Percentiles rank a stretch among this genome's conserved stretches.
These are phyloP conservation scores for Hypotaenidia philippensis DNA, from an alignment of 2,797 vertebrate genomes.

Conservation along the genomic window DNA sequence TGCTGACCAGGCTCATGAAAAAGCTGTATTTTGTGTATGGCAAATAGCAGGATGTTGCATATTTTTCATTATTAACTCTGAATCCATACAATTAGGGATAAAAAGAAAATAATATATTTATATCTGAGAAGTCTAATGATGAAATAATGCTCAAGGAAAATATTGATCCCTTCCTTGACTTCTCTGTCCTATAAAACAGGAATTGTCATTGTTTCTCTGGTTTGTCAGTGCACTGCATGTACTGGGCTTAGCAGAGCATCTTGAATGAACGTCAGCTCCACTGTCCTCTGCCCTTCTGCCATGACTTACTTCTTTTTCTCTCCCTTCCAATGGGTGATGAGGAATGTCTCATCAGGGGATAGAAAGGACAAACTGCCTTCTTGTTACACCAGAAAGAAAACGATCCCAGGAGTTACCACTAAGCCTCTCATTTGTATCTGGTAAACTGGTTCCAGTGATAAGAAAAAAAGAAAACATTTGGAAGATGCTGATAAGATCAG, in stretches of 20 bases:
- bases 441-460: constrained; percentile 59
- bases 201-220: background rate
- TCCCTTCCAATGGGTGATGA: background rate
- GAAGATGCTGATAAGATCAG: constrained; percentile 58
- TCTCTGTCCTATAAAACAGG: background rate
- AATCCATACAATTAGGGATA: background rate
- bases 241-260: background rate
- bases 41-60: background rate
- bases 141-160: background rate
- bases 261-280: background rate
- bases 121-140: background rate
- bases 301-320: background rate
- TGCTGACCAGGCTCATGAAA: background rate
- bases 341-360: background rate
- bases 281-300: background rate
- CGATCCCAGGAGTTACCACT: constrained; percentile 22
- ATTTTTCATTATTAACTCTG: background rate
- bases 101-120: background rate
- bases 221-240: background rate
- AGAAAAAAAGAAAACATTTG: constrained; percentile 50
- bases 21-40: background rate
- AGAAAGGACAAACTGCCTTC: background rate
- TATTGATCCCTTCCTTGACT: background rate
- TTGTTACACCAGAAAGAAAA: constrained; percentile 15
- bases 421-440: constrained; percentile 47